Evolutionary conservation across 2,113 vertebrate species (phyloP), one percentile per base, ranked within the genome.

Genomic region (Laticauda colubrina): DNA sequence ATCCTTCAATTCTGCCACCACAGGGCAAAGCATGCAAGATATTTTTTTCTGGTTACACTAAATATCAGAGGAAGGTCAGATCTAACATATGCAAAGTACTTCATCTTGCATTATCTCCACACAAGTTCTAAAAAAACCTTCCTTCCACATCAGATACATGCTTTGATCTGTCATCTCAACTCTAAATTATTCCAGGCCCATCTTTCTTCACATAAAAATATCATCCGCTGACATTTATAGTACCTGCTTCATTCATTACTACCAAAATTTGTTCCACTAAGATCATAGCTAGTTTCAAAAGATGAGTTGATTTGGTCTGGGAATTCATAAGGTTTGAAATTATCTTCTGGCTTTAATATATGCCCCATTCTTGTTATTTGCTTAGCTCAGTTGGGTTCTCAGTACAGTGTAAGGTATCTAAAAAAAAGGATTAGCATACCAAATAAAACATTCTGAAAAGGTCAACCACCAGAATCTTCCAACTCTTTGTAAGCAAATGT

Each of bases 381-480:
- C 2, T 92, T 87, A 92, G 54, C 10, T 89, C 14, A 64, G 34
- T 93, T 95, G 56, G 69, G 86, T 61, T 3, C 61, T 93, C 81
- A 55, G 55, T 94, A 39, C 56, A 64, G 23, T 48, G 56, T 89
- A 45, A 90, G 57, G 24, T 92, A 11, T 53, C 12, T 94, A 91
- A 95, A 91, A 45, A 93, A 92, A 95, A 90, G 24, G 24, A 89
- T 90, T 89, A 93, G 64, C 88, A 29, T 85, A 24, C 93, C 94
- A 91, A 95, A 94, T 57, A 88, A 0, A 85, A 61, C 92, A 91
- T 2, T 54, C 1, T 7, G 7, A 56, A 90, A 91, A 92, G 21
- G 39, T 93, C 87, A 94, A 56, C 23, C 54, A 87, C 91, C 14
- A 43, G 7, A 45, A 21, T 75, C 90, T 92, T 26, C 53, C 92